phyloP scores from a whole-genome alignment of 2,888 invertebrate genomes.

The Julus scanicus region DNA sequence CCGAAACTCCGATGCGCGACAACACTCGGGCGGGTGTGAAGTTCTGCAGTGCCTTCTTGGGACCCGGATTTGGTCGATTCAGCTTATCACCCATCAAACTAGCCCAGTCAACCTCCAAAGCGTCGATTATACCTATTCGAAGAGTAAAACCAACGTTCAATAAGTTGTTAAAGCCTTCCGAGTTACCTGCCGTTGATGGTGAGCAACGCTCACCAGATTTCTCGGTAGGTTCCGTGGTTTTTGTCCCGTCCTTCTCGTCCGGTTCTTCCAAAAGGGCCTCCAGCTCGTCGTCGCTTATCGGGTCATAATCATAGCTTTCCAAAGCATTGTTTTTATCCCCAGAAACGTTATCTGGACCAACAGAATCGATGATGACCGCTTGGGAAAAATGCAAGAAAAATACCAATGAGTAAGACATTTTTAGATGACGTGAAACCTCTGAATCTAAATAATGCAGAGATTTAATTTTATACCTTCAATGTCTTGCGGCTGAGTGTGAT shows the following conservation, averaged over 20 bases:
- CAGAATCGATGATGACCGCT: conserved; percentile 47
- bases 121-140: conserved; percentile 79
- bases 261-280: conserved; percentile 57
- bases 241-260: conserved; percentile 52
- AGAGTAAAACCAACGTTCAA: too few species aligned
- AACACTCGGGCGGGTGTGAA: conserved; percentile 86
- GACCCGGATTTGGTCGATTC: conserved; percentile 63
- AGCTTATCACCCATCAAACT: conserved; percentile 72
- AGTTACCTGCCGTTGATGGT: too few species aligned
- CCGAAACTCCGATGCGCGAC: conserved; percentile 82
- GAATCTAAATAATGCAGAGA: too few species aligned
- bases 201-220: not conserved
- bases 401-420: too few species aligned
- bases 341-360: not conserved
- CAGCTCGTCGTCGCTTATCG: conserved; percentile 58
- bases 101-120: conserved; percentile 96
- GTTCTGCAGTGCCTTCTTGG: conserved; percentile 76
- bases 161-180: conserved; percentile 12
- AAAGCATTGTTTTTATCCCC: conserved; percentile 39
- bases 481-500: not conserved
- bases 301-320: conserved; percentile 57
- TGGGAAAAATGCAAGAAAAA: not conserved
- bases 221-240: conserved; percentile 21
- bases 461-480: not conserved
- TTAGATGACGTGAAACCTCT: too few species aligned